Evolutionary conservation across 2,888 invertebrate species (phyloP), one percentile per base, ranked within the genome.

Genomic region (Drosophila villosipedis): DNA sequence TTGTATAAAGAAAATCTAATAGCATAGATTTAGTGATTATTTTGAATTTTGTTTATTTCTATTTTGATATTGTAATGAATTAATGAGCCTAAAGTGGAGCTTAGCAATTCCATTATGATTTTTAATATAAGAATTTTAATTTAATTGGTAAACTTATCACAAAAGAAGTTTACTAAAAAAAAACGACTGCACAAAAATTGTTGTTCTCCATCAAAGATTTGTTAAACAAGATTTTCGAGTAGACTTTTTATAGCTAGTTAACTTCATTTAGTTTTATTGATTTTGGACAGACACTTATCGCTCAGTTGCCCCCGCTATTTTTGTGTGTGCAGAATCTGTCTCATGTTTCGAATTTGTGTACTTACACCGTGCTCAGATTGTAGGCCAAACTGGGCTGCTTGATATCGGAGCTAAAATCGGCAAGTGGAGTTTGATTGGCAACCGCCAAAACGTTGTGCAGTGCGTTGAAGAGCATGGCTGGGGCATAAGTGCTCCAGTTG

Each of bases 401-500:
- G 28, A 55, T 49, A 50, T 80, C 77, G 31, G 67, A 70, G 37
- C 65, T 61, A 22, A 71, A 68, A 25, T 84, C 69, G 35, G 76
- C 47, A 4, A 69, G 52, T 14, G 85, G 72, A 0, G 90, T 90
- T 63, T 86, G 87, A 81, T 91, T 89, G 63, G 66, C 65, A 63
- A 61, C 76, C 25, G 71, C 28, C 39, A 86, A 54, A 57, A 79
- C 71, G 68, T 85, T 90, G 65, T 72, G 77, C 80, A 90, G 69
- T 19, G 89, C 86, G 47, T 55, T 82, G 67, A 71, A 82, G 43
- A 91, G 67, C 55, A 91, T 52, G 19, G 68, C 67, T 22, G 84
- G 89, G 4, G 84, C 87, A 43, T 68, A 78, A 69, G 83, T 78
- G 71, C 78, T 90, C 89, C 91, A 81, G 68, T 90, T 91, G 83